Evolutionary conservation across 64 coral and sea anemone genomes (phyloP).

Genomic region (Stichodactyla helianthus): DNA sequence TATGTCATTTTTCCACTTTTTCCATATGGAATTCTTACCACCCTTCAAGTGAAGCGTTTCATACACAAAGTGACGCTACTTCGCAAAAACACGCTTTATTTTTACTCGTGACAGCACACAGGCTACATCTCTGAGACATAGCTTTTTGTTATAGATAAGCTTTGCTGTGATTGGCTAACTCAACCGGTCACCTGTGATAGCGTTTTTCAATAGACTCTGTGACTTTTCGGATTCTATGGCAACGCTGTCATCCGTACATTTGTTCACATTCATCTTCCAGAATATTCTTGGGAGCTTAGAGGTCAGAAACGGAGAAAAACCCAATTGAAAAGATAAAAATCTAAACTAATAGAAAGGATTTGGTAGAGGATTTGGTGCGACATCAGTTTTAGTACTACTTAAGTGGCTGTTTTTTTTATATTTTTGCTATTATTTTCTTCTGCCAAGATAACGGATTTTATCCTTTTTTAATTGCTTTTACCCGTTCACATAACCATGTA

Average conservation of each 20-base stretch:
- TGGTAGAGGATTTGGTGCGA: too few relatives aligned
- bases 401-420: too few relatives aligned
- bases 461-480: too few relatives aligned
- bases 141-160: not conserved
- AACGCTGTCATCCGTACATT: not conserved
- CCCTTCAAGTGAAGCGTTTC: conserved; percentile 16
- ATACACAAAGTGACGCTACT: conserved; percentile 17
- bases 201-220: not conserved
- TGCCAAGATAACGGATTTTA: too few relatives aligned
- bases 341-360: too few relatives aligned
- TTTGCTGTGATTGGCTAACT: conserved; percentile 5
- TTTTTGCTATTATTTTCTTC: too few relatives aligned
- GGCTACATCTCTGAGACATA: not conserved
- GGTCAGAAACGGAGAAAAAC: not conserved
- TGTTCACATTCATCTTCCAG: not conserved
- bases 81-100: not conserved
- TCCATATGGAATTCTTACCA: not conserved
- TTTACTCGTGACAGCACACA: conserved; percentile 15
- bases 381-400: too few relatives aligned
- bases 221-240: not conserved
- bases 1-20: not conserved
- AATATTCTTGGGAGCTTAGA: not conserved
- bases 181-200: not conserved
- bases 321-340: too few relatives aligned
- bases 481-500: too few relatives aligned